Conservation (phyloP, 2,797 vertebrate species). For the Myotis vivesi region DNA sequence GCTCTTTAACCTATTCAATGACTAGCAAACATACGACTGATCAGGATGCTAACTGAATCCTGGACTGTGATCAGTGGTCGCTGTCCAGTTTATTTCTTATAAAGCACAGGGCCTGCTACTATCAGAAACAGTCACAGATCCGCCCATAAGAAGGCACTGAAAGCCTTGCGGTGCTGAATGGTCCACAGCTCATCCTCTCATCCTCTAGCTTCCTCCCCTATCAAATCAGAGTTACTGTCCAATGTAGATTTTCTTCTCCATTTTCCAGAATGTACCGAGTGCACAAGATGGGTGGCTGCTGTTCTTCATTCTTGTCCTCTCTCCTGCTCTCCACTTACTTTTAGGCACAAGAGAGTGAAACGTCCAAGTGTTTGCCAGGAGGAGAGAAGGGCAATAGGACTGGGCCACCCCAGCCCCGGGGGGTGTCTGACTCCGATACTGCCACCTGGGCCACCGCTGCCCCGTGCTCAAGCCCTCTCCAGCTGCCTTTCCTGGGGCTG, state of each 20-base stretch:
- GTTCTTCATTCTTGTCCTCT: too few relatives aligned
- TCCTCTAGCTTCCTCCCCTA: neutral
- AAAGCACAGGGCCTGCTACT: neutral
- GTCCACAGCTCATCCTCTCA: neutral
- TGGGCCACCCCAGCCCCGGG: fast-evolving
- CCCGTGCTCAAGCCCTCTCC: neutral
- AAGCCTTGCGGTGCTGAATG: neutral
- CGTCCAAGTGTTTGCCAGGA: too few relatives aligned
- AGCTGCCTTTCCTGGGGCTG: neutral
- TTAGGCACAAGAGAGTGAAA: neutral
- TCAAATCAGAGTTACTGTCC: neutral
- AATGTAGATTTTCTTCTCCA: neutral
- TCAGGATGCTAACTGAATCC: neutral
- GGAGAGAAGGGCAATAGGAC: neutral
- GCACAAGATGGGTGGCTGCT: neutral
- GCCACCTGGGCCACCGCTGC: neutral
- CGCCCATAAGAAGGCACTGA: neutral
- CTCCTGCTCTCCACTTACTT: neutral
- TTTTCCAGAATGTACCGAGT: neutral
- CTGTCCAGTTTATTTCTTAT: neutral
- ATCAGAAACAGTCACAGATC: too few relatives aligned
- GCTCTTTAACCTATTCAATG: neutral
- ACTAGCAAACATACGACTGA: neutral
- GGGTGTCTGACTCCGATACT: fast-evolving
- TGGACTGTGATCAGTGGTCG: neutral